Conservation (phyloP, 2,797 vertebrate species). For the Catharus ustulatus region DNA sequence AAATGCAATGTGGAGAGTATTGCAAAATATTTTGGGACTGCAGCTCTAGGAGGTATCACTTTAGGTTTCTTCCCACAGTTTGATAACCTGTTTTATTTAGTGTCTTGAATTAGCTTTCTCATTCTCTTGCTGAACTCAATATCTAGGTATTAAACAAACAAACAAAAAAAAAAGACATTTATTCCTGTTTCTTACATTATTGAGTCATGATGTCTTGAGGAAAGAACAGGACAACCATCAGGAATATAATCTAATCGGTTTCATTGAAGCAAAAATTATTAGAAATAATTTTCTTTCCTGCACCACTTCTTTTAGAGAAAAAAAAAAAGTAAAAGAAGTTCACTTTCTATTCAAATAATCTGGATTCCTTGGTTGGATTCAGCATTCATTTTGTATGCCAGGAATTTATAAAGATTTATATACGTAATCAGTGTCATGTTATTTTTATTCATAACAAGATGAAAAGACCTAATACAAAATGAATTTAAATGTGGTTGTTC, state of each 20-base stretch:
- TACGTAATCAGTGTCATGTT: background rate
- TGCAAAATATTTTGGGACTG: background rate
- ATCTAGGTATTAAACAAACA: background rate
- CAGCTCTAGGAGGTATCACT: background rate
- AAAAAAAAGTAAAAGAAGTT: background rate
- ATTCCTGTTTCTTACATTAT: background rate
- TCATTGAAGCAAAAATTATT: background rate
- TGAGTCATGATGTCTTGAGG: background rate
- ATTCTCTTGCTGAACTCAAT: background rate
- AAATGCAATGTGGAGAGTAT: background rate
- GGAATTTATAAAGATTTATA: background rate
- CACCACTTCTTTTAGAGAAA: background rate
- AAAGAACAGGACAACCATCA: background rate
- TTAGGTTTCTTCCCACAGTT: background rate
- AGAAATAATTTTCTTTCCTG: background rate
- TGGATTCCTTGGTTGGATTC: background rate
- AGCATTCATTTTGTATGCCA: background rate
- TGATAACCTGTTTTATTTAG: background rate
- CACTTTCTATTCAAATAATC: background rate
- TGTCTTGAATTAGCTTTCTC: background rate
- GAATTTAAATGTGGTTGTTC: constrained; percentile 20
- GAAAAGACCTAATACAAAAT: background rate
- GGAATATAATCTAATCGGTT: background rate
- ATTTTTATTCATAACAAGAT: background rate
- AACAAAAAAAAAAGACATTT: background rate